Evolutionary conservation across 2,797 vertebrate genomes (phyloP), one percentile per base, ranked within the genome.

Genomic region (Sebastes dallii): DNA sequence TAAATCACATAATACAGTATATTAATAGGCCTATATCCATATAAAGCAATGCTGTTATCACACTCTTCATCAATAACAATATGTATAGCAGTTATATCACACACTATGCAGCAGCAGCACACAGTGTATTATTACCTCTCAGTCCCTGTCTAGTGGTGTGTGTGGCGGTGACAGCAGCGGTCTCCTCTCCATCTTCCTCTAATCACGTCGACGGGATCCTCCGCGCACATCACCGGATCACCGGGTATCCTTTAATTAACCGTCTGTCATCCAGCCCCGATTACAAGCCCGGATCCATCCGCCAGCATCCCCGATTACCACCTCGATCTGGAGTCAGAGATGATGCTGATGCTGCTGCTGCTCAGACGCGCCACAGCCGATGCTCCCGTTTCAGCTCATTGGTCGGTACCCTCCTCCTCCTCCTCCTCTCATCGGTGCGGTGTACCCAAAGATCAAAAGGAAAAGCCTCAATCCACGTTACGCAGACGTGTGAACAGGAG

Each of bases 341-440:
- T 83, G 50, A n/a, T 52, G 50, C 42, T 46, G 39, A 8, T 50
- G 77, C 14, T 42, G 42, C 5, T 27, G 27, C 85, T 82, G 82
- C 56, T 82, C 75, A 55, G 60, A 36, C 74, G 69, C 46, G 69
- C 46, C 75, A 60, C 73, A 24, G 64, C 60, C 5, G 84, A 64
- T 90, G 87, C 67, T 90, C 84, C 68, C 72, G 70, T 72, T 86
- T 56, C 82, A 71, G 74, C 85, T 87, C 80, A 92, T 89, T 91
- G 88, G 91, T 84, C 60, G 77, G 59, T 11, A 25, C 62, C 66
- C 30, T 8, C 29, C 29, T 18, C 72, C 46, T 1, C 5, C 25
- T n/a, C 59, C 62, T 1, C 5, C 25, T n/a, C 60, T 70, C 72
- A 39, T 75, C 76, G 74, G 74, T 77, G 85, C 58, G 10, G 56